Evolutionary conservation across 2,113 vertebrate genomes (phyloP).

Genomic region (Nestor notabilis): DNA sequence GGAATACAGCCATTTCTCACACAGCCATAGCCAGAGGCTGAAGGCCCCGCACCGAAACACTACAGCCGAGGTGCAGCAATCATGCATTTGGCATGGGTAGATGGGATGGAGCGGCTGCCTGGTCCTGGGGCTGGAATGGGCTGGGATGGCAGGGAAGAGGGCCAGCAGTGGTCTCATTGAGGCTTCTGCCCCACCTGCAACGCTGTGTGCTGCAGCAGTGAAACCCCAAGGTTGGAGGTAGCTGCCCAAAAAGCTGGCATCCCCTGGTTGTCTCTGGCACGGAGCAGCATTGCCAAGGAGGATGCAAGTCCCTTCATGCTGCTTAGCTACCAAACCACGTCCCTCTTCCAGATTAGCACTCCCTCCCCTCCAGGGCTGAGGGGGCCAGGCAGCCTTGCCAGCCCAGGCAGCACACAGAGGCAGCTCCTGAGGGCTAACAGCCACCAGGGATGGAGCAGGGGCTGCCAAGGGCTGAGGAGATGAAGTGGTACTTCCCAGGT

Average conservation of each 20-base stretch:
- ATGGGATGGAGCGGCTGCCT: background rate
- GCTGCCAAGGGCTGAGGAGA: background rate
- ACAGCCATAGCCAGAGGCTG: background rate
- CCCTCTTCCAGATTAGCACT: background rate
- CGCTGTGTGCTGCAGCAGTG: accelerated
- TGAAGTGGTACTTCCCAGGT: accelerated
- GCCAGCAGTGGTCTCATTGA: accelerated
- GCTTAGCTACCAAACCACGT: accelerated
- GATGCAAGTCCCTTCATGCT: background rate
- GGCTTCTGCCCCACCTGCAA: background rate
- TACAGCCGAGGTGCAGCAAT: accelerated
- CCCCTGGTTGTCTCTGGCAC: accelerated
- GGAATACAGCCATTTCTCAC: background rate
- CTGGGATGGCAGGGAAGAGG: background rate
- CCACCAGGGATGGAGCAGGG: accelerated
- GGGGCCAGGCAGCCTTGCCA: accelerated
- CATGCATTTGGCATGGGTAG: accelerated
- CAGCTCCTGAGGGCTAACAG: background rate
- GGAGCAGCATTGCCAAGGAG: background rate
- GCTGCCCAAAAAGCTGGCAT: background rate
- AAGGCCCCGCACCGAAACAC: accelerated
- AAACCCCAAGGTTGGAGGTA: accelerated
- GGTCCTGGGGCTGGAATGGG: background rate
- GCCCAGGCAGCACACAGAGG: accelerated
- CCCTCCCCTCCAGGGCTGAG: accelerated